A percentile compares a stretch with the other conserved stretches of the same genome.
phyloP scores from a whole-genome alignment of 64 coral and sea anemone species.

The Cladopsammia gracilis region DNA sequence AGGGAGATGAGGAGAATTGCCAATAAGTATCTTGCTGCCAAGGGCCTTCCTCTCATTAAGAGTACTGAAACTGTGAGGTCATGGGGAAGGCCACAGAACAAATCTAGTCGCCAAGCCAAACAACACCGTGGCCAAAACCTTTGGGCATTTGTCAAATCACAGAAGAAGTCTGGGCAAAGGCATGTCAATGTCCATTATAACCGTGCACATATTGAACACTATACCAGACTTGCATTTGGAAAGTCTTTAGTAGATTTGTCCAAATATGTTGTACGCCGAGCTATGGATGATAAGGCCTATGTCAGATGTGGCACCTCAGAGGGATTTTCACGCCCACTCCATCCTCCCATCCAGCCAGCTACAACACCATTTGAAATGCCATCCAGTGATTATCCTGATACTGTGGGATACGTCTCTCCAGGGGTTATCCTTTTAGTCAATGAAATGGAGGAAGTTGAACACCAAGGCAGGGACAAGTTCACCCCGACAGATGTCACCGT shows the following conservation, averaged over 20 bases:
- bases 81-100: slow-evolving; percentile 41
- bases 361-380: slow-evolving; percentile 1
- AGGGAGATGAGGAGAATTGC: slow-evolving; percentile 52
- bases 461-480: slow-evolving; percentile 4
- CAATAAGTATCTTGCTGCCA: slow-evolving; percentile 24
- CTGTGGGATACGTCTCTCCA: slow-evolving; percentile 56
- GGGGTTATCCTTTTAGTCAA: slow-evolving; percentile 54
- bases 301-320: slow-evolving; percentile 60
- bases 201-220: slow-evolving; percentile 62
- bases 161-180: background rate
- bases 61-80: slow-evolving; percentile 40
- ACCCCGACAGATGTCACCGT: slow-evolving; percentile 26
- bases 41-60: slow-evolving; percentile 30
- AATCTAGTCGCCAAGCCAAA: slow-evolving; percentile 24
- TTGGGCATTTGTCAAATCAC: slow-evolving; percentile 12
- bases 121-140: slow-evolving; percentile 52
- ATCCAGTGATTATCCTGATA: slow-evolving; percentile 57
- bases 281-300: slow-evolving; percentile 70
- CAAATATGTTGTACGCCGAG: slow-evolving; percentile 32
- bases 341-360: slow-evolving; percentile 46
- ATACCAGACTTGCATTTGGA: slow-evolving; percentile 59
- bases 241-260: slow-evolving; percentile 8
- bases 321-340: slow-evolving; percentile 58
- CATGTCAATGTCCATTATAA: slow-evolving; percentile 61
- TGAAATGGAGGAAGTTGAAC: slow-evolving; percentile 59